phyloP scores from a whole-genome alignment of 2,113 vertebrate species.

The Pelobates fuscus region DNA sequence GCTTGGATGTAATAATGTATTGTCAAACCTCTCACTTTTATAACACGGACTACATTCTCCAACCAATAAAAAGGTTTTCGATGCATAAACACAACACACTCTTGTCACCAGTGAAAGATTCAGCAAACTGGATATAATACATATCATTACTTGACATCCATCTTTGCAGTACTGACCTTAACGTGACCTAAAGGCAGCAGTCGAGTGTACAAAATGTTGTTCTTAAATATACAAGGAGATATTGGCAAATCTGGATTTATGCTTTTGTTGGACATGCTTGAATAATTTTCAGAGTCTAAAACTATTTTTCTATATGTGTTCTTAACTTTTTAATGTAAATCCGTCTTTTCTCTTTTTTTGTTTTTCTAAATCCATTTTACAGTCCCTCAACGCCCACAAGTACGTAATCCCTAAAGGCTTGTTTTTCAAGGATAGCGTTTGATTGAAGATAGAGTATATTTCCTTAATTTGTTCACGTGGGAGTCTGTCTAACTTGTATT shows the following conservation, averaged over 20 bases:
- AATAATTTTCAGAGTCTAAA: conserved; percentile 47
- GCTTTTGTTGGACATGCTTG: conserved; percentile 39
- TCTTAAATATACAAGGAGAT: conserved; percentile 35
- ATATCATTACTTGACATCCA: conserved; percentile 41
- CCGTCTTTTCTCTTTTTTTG: conserved; percentile 42
- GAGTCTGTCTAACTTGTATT: conserved; percentile 47
- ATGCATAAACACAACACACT: conserved; percentile 11
- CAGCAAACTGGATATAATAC: conserved; percentile 39
- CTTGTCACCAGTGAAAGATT: conserved; percentile 23
- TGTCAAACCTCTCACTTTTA: too few species aligned
- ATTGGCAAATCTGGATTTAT: conserved; percentile 31
- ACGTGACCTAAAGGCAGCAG: conserved; percentile 23
- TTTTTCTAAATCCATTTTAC: conserved; percentile 45
- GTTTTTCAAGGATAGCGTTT: conserved; percentile 56
- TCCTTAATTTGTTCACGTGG: conserved; percentile 55
- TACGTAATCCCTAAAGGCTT: conserved; percentile 43
- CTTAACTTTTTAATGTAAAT: conserved; percentile 51
- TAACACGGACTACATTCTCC: neutral
- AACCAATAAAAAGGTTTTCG: conserved; percentile 22
- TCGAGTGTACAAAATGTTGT: conserved; percentile 14
- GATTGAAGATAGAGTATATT: conserved; percentile 49
- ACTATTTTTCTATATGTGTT: conserved; percentile 51
- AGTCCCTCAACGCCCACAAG: conserved; percentile 45
- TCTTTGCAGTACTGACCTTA: conserved; percentile 27
- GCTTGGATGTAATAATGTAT: too few species aligned